Base-by-base conservation (phyloP, 2,797 vertebrate genomes). In the Chelidonichthys spinosus region DNA sequence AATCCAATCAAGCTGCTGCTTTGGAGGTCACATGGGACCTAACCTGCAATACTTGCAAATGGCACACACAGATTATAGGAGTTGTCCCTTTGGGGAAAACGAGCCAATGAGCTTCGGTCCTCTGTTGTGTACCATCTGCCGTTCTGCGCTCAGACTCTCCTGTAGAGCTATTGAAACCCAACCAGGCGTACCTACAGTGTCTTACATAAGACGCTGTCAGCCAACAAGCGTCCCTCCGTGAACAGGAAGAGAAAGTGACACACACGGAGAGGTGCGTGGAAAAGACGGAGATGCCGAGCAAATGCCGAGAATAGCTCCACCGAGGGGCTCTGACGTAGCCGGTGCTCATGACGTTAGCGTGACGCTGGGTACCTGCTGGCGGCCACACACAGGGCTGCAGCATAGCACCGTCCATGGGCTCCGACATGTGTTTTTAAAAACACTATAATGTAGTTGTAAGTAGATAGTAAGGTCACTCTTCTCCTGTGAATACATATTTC, bases 181-280 rank as follows among this genome's bases (percentile, higher is more conserved):
- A 90, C 85, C 73, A 84, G 79, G 77, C 82, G 86, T 83, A 82
- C 85, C 89, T 90, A 81, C 66, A 58, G 71, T 69, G 68, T 79
- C 82, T 92, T 90, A 91, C 74, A 60, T 92, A 91, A 93, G 61
- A 59, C 8, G 52, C 81, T 67, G 70, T 76, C 72, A 40, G 74
- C 87, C 87, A 85, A 64, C 77, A 44, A 77, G 61, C 76, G 37
- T 81, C 80, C 84, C 67, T 66, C 77, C 49, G 77, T 64, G 78
- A 74, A 66, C 71, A 54, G 69, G 39, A 68, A 74, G 62, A 67
- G 52, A 43, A 47, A 44, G 14, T 75, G 54, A 74, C 44, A 55
- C 63, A 75, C 36, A 58, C 11, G 43, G 35, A 53, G 60, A 63
- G 11, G 73, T 70, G 62, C 60, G 54, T 69, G 35, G 11, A 68